These are phyloP conservation scores for Altica lythri DNA, from an alignment of 2,888 invertebrate species.

Conservation along the genomic window DNA sequence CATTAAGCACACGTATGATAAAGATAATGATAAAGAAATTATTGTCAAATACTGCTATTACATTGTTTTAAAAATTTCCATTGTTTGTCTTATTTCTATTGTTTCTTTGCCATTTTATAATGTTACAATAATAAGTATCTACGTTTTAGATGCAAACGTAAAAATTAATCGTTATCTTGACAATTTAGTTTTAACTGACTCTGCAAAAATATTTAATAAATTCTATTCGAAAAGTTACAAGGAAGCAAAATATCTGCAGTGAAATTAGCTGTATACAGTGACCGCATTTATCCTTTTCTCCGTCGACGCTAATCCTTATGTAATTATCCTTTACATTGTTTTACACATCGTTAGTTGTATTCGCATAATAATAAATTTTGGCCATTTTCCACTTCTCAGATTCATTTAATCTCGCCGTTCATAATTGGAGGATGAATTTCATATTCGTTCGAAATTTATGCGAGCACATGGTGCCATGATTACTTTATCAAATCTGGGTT, in stretches of 20 bases:
- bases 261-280: slow-evolving; percentile 23
- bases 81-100: too few species aligned
- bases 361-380: slow-evolving; percentile 27
- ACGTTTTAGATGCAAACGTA: too few species aligned
- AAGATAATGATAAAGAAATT: too few species aligned
- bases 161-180: too few species aligned
- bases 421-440: slow-evolving; percentile 27
- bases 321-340: slow-evolving; percentile 32
- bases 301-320: slow-evolving; percentile 30
- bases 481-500: neutral
- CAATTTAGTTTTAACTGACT: too few species aligned
- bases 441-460: slow-evolving; percentile 14
- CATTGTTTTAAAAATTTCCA: too few species aligned
- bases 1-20: too few species aligned
- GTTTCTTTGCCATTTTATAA: too few species aligned
- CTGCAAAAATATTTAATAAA: too few species aligned
- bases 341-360: slow-evolving; percentile 33
- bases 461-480: slow-evolving; percentile 2
- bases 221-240: slow-evolving; percentile 26
- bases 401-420: slow-evolving; percentile 27
- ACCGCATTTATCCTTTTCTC: slow-evolving; percentile 28
- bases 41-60: too few species aligned
- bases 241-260: slow-evolving; percentile 28
- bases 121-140: too few species aligned
- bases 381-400: slow-evolving; percentile 23